phyloP scores from a whole-genome alignment of 2,113 vertebrate genomes.

The Castor canadensis region DNA sequence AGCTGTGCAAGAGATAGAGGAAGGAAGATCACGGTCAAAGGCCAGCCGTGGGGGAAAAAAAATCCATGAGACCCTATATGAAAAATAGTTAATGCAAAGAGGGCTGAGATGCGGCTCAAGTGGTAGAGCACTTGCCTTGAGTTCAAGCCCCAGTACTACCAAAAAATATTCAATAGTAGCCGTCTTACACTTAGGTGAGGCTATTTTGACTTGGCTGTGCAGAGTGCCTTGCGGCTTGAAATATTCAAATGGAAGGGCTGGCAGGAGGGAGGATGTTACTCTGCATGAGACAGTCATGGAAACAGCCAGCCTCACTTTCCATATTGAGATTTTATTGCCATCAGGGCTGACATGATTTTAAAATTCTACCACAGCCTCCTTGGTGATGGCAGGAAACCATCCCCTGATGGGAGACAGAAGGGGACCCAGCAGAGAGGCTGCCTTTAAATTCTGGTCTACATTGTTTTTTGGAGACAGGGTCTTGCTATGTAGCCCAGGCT shows the following conservation, averaged over 20 bases:
- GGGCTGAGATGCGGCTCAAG: too few species aligned
- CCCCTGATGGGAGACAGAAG: background rate
- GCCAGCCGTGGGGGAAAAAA: too few species aligned
- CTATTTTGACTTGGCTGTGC: background rate
- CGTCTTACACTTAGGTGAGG: background rate
- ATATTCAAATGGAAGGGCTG: background rate
- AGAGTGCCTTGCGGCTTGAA: background rate
- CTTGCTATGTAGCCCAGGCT: too few species aligned
- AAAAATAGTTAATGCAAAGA: too few species aligned
- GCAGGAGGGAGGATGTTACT: background rate
- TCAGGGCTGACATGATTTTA: background rate
- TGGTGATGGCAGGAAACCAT: background rate
- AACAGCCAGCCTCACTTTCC: background rate
- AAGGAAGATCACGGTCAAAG: too few species aligned
- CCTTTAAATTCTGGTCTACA: background rate
- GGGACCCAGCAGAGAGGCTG: fast-evolving
- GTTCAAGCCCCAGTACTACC: too few species aligned
- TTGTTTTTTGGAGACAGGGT: too few species aligned
- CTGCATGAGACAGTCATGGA: background rate
- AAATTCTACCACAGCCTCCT: background rate
- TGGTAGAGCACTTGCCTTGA: too few species aligned
- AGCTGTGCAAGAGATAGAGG: too few species aligned
- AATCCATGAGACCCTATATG: too few species aligned
- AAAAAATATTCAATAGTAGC: too few species aligned
- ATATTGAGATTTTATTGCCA: background rate